Evolutionary conservation across 1,140 invertebrate species (phyloP).

Genomic region (Dreissena rostriformis): DNA sequence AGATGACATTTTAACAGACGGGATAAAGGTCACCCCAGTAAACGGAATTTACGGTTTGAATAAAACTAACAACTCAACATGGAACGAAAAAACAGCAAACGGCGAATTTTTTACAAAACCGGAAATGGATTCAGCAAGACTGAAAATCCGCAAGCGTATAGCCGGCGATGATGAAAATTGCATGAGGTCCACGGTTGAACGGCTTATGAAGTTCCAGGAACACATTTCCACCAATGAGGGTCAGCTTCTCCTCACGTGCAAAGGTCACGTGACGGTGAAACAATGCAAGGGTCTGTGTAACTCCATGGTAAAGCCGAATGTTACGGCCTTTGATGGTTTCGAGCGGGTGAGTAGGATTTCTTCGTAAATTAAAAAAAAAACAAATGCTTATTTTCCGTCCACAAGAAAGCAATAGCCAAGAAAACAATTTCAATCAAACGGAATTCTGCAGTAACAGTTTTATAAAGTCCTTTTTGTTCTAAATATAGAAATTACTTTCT

Average conservation of each 20-base stretch:
- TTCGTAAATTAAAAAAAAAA: not conserved
- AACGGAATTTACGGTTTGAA: no score
- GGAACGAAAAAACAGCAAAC: no score
- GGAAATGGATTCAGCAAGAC: no score
- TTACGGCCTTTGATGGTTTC: conserved; percentile 23
- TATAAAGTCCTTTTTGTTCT: no score
- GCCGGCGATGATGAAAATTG: conserved; percentile 8
- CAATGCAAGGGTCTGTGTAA: conserved; percentile 40
- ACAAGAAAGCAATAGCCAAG: no score
- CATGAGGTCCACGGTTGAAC: conserved; percentile 14
- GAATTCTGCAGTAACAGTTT: no score
- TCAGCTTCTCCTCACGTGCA: not conserved
- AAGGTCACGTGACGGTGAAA: conserved; percentile 16
- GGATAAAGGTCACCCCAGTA: not conserved
- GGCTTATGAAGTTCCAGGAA: conserved; percentile 29
- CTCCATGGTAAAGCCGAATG: conserved; percentile 18
- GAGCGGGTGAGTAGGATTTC: conserved; percentile 6
- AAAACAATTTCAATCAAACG: no score
- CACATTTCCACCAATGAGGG: conserved; percentile 11
- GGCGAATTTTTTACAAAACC: no score
- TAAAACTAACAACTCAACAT: no score
- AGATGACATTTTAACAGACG: not conserved
- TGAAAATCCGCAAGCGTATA: not conserved
- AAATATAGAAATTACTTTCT: no score
- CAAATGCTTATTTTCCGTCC: not conserved